These are phyloP conservation scores for Platycnemis pennipes DNA, from an alignment of 2,888 invertebrate genomes.

Conservation along the genomic window DNA sequence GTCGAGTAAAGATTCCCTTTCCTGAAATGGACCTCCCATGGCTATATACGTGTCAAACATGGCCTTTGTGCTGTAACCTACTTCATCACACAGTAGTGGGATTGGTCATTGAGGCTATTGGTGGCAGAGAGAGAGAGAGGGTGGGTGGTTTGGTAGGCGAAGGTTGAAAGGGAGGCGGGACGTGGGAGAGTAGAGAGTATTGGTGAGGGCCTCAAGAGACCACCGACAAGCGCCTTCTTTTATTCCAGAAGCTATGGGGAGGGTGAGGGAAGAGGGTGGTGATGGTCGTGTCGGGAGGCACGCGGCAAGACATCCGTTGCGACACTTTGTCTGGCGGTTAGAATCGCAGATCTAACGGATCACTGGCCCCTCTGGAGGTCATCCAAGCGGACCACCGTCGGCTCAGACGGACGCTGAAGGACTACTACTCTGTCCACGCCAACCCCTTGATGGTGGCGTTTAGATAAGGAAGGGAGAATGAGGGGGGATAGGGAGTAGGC, in stretches of 20 bases:
- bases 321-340: conserved; percentile 54
- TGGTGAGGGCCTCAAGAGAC: neutral
- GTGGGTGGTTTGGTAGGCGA: neutral
- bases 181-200: neutral
- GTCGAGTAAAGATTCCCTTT: no score
- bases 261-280: neutral
- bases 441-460: neutral
- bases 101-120: conserved; percentile 30
- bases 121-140: neutral
- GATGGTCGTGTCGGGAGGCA: neutral
- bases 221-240: neutral
- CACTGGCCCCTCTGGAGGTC: conserved; percentile 57
- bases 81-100: conserved; percentile 33
- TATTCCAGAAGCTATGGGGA: neutral
- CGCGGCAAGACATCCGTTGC: conserved; percentile 1
- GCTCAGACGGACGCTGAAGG: conserved; percentile 47
- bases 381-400: conserved; percentile 10
- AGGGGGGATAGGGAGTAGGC: neutral
- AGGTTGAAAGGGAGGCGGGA: neutral
- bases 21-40: conserved; percentile 10
- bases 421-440: conserved; percentile 20
- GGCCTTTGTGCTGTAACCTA: neutral
- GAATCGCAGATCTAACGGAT: conserved; percentile 60
- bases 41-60: neutral
- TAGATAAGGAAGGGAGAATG: conserved; percentile 29